A percentile compares a stretch with the other conserved stretches of the same genome.
These are phyloP conservation scores for Sinelater perroti DNA, from an alignment of 2,888 invertebrate genomes.

Conservation along the genomic window DNA sequence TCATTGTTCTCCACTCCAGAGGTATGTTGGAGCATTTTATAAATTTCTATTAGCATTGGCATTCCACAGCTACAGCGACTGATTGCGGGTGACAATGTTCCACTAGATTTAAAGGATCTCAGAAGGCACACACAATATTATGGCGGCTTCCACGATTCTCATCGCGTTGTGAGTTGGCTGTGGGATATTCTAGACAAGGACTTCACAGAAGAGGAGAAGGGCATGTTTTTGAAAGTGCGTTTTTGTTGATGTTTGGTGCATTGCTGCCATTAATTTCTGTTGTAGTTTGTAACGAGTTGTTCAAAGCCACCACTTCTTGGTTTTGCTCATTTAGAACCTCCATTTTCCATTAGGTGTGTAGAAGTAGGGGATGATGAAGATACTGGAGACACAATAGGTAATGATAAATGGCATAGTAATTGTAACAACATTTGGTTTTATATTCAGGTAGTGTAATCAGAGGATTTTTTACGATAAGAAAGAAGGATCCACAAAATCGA, in stretches of 20 bases:
- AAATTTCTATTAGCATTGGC: background rate
- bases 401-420: background rate
- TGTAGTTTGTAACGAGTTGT: conserved; percentile 78
- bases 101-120: conserved; percentile 87
- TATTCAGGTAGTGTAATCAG: conserved; percentile 88
- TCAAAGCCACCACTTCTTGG: conserved; percentile 96
- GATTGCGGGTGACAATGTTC: conserved; percentile 95
- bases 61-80: conserved; percentile 81
- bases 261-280: conserved; percentile 29
- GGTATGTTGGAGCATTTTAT: too few relatives aligned
- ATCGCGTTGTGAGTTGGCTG: conserved; percentile 96
- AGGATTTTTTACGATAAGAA: conserved; percentile 97
- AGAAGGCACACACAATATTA: conserved; percentile 96
- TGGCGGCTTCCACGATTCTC: conserved; percentile 98
- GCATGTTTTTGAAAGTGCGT: conserved; percentile 89
- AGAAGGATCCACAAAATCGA: conserved; percentile 91
- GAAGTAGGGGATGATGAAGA: conserved; percentile 99
- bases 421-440: background rate
- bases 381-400: conserved; percentile 85
- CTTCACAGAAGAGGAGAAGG: conserved; percentile 90
- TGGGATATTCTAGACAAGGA: conserved; percentile 98
- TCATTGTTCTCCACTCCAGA: conserved; percentile 95
- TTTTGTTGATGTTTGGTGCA: background rate
- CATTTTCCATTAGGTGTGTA: conserved; percentile 98
- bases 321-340: conserved; percentile 95